Evolutionary conservation across 2,113 vertebrate genomes (phyloP).

Genomic region (Bubo bubo): DNA sequence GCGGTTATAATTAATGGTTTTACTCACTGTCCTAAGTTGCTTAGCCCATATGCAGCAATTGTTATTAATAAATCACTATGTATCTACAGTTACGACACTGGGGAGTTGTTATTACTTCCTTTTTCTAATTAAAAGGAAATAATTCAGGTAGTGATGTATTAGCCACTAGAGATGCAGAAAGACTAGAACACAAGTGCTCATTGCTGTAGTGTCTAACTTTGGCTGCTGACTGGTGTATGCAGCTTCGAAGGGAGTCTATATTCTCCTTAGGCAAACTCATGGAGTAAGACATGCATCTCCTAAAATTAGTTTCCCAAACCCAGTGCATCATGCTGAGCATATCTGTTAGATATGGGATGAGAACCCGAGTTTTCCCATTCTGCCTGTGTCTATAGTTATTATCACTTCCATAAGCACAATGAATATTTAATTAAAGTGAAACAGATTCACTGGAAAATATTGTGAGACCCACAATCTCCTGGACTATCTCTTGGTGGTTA

Average conservation of each 20-base stretch:
- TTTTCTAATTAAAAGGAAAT: constrained; percentile 26
- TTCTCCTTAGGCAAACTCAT: neutral
- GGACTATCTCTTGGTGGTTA: constrained; percentile 44
- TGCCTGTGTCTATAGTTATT: neutral
- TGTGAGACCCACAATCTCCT: constrained; percentile 42
- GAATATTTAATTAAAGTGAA: constrained; percentile 58
- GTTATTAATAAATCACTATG: neutral
- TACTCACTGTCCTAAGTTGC: neutral
- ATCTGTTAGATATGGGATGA: neutral
- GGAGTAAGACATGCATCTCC: neutral
- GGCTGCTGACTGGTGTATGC: neutral
- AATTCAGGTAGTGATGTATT: neutral
- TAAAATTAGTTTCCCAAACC: neutral
- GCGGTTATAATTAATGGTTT: constrained; percentile 22
- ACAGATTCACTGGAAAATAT: constrained; percentile 39
- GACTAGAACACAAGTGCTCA: neutral
- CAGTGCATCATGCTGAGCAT: neutral
- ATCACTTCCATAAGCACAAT: constrained; percentile 5
- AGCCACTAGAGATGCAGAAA: neutral
- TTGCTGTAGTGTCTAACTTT: neutral
- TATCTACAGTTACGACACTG: neutral
- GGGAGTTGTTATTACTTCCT: neutral
- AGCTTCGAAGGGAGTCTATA: neutral
- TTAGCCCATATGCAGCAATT: neutral
- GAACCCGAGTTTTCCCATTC: neutral